Evolutionary conservation across 2,888 invertebrate genomes (phyloP), one percentile per base, ranked within the genome.

Genomic region (Synanthedon myopaeformis): DNA sequence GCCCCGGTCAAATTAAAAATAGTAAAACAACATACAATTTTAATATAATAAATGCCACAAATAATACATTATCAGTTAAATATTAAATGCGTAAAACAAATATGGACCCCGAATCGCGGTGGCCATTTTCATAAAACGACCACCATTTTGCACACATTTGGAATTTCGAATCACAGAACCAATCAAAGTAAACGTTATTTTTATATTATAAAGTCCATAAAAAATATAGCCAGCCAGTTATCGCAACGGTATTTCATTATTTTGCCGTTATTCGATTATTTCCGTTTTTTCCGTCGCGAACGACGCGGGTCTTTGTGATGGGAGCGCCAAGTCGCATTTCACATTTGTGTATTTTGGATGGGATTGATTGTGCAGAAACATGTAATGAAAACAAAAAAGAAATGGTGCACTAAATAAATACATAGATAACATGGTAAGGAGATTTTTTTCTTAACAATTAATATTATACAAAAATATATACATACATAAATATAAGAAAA

Each of bases 331-430:
- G 70, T 70, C 4, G 23, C 23, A 23, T 66, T 66, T 70, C 70
- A 35, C 35, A 64, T 72, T 67, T 79, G 77, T 77, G 80, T 76
- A 79, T 82, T 45, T 77, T 23, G 82, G 84, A 74, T 80, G 77
- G 84, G 82, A 79, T 78, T 79, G 82, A 79, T 78, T 79, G 83
- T 84, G 87, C 82, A 80, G 84, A 75, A 77, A 86, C 87, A 87
- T 87, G 87, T 79, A 87, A 87, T 77, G 78, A 83, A 83, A 86
- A 83, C 78, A 85, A 79, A 86, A 35, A 81, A 84, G 78, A 82
- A 86, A 87, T 73, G 79, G 84, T 85, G 83, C 85, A 84, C 84
- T 86, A 87, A 86, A 87, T 86, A 85, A 82, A 86, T 76, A 78
- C 78, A 78, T 35, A 35, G 35, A 35, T 35, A 35, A 35, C 10